Conservation (phyloP, 2,113 vertebrate species). For the Acinonyx jubatus region DNA sequence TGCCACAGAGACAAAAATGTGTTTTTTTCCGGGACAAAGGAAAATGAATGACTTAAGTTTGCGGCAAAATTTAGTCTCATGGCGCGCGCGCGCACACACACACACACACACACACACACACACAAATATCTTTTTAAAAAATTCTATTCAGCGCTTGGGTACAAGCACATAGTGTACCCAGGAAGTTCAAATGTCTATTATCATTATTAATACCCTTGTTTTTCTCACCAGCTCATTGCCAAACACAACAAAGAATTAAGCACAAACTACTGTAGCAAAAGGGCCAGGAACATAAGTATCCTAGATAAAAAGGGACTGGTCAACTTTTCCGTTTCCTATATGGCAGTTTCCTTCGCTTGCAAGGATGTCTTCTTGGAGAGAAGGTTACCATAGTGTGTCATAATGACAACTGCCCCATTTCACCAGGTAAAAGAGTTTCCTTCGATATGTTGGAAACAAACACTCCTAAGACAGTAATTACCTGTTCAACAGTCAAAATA, state of each 20-base stretch:
- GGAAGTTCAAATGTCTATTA: conserved; percentile 69
- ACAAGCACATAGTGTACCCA: conserved; percentile 70
- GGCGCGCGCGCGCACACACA: neutral
- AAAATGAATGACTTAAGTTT: conserved; percentile 28
- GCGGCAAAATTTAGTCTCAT: conserved; percentile 49
- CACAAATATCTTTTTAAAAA: conserved; percentile 46
- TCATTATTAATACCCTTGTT: conserved; percentile 74
- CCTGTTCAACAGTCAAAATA: neutral
- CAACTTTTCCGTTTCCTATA: conserved; percentile 56
- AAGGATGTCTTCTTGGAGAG: neutral
- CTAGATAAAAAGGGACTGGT: neutral
- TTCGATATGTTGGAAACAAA: neutral
- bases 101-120: neutral
- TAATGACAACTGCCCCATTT: neutral
- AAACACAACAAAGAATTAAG: conserved; percentile 68
- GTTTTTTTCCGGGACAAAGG: conserved; percentile 60
- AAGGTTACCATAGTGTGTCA: neutral
- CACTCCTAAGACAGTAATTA: neutral
- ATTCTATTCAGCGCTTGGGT: conserved; percentile 52
- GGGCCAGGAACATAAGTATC: neutral
- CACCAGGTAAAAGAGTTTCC: neutral
- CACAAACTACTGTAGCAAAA: conserved; percentile 16
- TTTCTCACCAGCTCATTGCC: conserved; percentile 56
- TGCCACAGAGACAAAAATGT: conserved; percentile 41
- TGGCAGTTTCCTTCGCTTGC: neutral